Base-by-base conservation (phyloP, 2,888 invertebrate genomes). In the Stenolophus ochropezus region DNA sequence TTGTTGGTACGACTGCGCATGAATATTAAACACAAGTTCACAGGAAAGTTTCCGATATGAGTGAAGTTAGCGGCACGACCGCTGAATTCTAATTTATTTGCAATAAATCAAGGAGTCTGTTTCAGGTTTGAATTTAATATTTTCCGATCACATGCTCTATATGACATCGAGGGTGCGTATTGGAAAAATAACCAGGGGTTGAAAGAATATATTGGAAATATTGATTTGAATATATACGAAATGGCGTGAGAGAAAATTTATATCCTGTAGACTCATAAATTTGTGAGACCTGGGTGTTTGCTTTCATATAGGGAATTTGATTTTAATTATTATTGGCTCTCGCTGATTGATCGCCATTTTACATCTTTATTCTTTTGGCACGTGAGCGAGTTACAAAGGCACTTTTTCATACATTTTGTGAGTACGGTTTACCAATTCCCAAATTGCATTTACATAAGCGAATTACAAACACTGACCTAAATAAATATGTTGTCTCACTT, bases 51-150 rank as follows among this genome's bases (percentile, higher is more conserved):
- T 53, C 53, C 25, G 25, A 74, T 74, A 74, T 74, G 49, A 51
- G 74, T 51, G 25, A 74, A 74, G 74, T 74, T 74, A 25, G 74
- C 74, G 49, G 74, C 56, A 56, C 76, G 25, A 20, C 11, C 56
- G n/a, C 16, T 49, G 73, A 73, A 73, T 76, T 56, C 58, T 76
- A 76, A 76, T 76, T 76, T 76, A 76, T 77, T 61, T 42, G 58
- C 47, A 61, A 77, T 77, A 77, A 77, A 61, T 77, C 77, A 77
- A 73, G 73, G 23, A 73, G 73, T 51, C 73, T 73, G 73, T 23
- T 73, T 73, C 51, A 73, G 49, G 73, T 73, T 73, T 73, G 73
- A 73, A 73, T 73, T 51, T 73, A 73, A 73, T 73, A 73, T 73
- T 73, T 73, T 73, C 23, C 49, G 69, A 69, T 42, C 69, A 61